Evolutionary conservation across 2,797 vertebrate genomes (phyloP), one percentile per base, ranked within the genome.

Genomic region (Enteromius mattozi): DNA sequence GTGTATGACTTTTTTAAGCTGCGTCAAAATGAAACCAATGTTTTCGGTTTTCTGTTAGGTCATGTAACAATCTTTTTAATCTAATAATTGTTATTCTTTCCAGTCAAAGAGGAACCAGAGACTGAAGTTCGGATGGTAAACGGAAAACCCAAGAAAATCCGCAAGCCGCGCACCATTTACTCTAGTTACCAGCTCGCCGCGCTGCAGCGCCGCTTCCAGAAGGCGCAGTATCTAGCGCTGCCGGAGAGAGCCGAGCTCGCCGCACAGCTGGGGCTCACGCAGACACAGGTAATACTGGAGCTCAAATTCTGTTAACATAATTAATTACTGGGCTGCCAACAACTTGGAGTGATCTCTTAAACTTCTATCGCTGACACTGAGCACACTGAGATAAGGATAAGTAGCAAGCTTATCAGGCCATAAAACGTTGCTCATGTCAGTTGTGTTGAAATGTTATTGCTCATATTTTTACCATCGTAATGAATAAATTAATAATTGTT

Each of bases 61-160:
- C 59, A 40, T 47, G 24, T 30, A 63, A 63, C 5, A 19, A 54
- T 3, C 3, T 0, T n/a, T 1, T 24, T 74, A 68, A 86, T 74
- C 19, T n/a, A 3, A 3, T 51, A 2, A 13, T 80, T 45, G 56
- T 56, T 71, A 19, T 65, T 66, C 9, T 87, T 86, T 89, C 87
- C 93, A 89, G 97, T 99, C 86, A 99, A 99, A 94, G 98, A 99
- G 88, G 98, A 99, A 88, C 97, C 97, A 37, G 98, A 99, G 92
- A 96, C 97, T 0, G 98, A 99, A 91, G 97, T 99, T 82, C 96
- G 98, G 86, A 99, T 99, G 98, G 98, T 99, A 89, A 99, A 99
- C 0, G 98, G 98, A 85, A 99, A 99, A 86, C 97, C 98, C 33
- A 99, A 99, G 91, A 99, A 99, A 90, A 97, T 99, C 91, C 97